Evolutionary conservation across 2,888 invertebrate genomes (phyloP), one percentile per base, ranked within the genome.

Genomic region (Mechanitis messenoides): DNA sequence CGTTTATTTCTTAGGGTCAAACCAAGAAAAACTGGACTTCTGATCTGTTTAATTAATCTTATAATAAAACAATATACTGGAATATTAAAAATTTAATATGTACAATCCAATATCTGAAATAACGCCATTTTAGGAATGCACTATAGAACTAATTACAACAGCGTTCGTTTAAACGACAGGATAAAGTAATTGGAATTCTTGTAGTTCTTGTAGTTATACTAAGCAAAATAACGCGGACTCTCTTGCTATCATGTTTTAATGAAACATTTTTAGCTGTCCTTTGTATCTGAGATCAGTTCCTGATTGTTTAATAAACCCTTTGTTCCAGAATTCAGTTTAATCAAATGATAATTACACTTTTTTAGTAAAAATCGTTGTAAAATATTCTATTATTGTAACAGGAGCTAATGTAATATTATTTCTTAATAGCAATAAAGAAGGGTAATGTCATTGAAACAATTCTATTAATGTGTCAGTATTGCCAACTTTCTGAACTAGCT

Each of bases 401-500:
- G 42, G 7, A 31, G 28, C 50, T 31, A 31, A 31, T 31, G 20
- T 20, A 35, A 31, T 50, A 50, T 50, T 50, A 50, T 53, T 57
- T 7, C n/a, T 20, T 6, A n/a, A 59, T 33, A n/a, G 11, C 12
- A 58, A 45, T 38, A 58, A 58, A 58, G 50, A 58, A 12, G 12
- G 31, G 4, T 53, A 33, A 33, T 33, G 45, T 45, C 42, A 53
- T 58, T 53, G 58, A 31, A 46, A 55, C 55, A 46, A 45, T 54
- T 55, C 54, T n/a, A 45, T 33, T 38, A 56, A 62, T 59, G 56
- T 46, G 45, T 50, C 46, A 53, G 60, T 65, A 60, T 54, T 65
- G 64, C 64, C 64, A 65, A 65, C 57, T 64, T 59, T 53, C 53
- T 56, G 60, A 64, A 69, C 64, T 66, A 67, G 63, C 45, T 50